Evolutionary conservation across 2,797 vertebrate genomes (phyloP).

Genomic region (Spondyliosoma cantharus): DNA sequence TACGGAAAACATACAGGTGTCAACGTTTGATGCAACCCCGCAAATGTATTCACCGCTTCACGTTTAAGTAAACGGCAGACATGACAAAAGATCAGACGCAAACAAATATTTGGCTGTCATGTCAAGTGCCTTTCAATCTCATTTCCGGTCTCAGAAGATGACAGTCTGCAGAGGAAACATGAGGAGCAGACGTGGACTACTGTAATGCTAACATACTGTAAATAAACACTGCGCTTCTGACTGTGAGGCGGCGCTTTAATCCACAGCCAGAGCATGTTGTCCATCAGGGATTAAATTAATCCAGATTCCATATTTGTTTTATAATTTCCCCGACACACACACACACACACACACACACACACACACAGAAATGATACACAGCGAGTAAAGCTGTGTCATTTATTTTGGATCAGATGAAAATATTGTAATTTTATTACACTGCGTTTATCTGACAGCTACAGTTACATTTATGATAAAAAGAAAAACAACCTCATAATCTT

Average conservation of each 20-base stretch:
- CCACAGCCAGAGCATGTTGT: conserved; percentile 60
- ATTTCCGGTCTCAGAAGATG: neutral
- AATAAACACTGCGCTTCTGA: conserved; percentile 54
- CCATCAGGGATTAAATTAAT: conserved; percentile 71
- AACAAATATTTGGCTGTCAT: neutral
- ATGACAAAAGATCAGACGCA: neutral
- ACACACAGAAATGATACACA: neutral
- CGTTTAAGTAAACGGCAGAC: neutral
- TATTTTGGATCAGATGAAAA: neutral
- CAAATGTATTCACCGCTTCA: neutral
- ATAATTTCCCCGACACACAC: conserved; percentile 27
- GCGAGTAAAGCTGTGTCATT: neutral
- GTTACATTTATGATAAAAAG: neutral
- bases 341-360: neutral
- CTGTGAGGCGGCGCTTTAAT: conserved; percentile 63
- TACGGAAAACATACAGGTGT: neutral
- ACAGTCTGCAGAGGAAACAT: neutral
- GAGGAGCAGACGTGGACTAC: conserved; percentile 7
- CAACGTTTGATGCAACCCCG: neutral
- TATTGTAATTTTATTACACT: neutral
- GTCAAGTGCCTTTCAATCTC: neutral
- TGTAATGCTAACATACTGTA: conserved; percentile 42
- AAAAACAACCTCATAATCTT: neutral
- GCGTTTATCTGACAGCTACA: neutral
- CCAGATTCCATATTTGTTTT: conserved; percentile 55